These are phyloP conservation scores for Eucriotettix oculatus DNA, from an alignment of 2,888 invertebrate species.

Conservation along the genomic window DNA sequence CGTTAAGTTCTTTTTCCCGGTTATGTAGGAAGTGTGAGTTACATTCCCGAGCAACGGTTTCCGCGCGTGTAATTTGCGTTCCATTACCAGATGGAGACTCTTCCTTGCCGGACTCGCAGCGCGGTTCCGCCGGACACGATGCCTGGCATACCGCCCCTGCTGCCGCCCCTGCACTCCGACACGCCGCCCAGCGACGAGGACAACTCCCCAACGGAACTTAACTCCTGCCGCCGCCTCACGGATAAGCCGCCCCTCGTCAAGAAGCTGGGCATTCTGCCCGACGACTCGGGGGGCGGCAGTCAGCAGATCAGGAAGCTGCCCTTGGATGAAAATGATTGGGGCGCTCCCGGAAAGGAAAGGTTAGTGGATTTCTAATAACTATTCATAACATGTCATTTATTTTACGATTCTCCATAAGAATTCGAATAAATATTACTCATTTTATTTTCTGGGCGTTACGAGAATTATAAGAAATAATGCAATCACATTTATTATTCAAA, in stretches of 20 bases:
- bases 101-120: not conserved
- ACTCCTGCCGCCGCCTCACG: constrained; percentile 63
- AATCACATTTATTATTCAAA: too few species aligned
- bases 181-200: constrained; percentile 57
- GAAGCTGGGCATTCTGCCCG: constrained; percentile 31
- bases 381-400: too few species aligned
- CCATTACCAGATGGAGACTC: too few species aligned
- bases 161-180: not conserved
- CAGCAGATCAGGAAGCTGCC: not conserved
- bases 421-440: too few species aligned
- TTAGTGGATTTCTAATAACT: too few species aligned
- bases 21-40: too few species aligned
- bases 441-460: too few species aligned
- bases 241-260: constrained; percentile 68
- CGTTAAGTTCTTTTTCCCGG: too few species aligned
- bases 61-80: too few species aligned
- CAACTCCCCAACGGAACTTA: constrained; percentile 73
- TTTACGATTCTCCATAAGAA: too few species aligned
- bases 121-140: not conserved
- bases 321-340: not conserved
- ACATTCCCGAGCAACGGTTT: too few species aligned
- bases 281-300: constrained; percentile 13
- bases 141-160: not conserved
- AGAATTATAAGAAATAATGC: too few species aligned
- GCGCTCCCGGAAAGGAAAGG: not conserved